Conservation (phyloP, 35 echinoderm and acorn worm species). For the Apostichopus parvimensis region DNA sequence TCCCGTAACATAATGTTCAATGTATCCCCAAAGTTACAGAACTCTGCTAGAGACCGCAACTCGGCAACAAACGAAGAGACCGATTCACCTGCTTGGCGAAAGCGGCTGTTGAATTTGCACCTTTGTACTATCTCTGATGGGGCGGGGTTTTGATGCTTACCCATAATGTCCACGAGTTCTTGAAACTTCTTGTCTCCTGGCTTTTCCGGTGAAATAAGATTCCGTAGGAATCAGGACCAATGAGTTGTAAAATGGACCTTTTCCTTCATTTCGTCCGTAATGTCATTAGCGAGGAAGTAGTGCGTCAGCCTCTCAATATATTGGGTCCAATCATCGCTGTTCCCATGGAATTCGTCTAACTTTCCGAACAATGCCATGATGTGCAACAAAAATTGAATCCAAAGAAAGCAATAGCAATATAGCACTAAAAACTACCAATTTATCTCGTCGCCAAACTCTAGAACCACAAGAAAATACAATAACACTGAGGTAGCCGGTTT, state of each 20-base stretch:
- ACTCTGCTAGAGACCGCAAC: conserved; percentile 40
- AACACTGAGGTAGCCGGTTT: too few relatives aligned
- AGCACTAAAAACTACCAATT: background rate
- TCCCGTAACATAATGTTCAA: background rate
- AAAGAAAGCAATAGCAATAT: background rate
- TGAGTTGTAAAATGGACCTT: conserved; percentile 36
- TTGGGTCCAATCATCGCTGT: conserved; percentile 24
- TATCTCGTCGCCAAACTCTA: background rate
- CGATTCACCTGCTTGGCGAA: conserved; percentile 53
- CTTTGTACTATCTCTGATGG: conserved; percentile 56
- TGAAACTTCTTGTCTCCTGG: conserved; percentile 48
- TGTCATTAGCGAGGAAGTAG: conserved; percentile 41
- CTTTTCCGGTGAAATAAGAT: conserved; percentile 54
- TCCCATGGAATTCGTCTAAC: conserved; percentile 20
- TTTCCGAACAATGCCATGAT: conserved; percentile 46
- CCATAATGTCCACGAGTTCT: conserved; percentile 49
- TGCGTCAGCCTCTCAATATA: conserved; percentile 54
- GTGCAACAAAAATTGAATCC: background rate
- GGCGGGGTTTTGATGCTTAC: conserved; percentile 49
- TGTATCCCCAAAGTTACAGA: conserved; percentile 20
- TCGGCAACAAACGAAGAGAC: conserved; percentile 48
- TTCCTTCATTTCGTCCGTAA: conserved; percentile 28
- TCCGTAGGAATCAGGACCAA: background rate
- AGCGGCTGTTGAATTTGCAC: conserved; percentile 61
- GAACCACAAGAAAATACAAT: too few relatives aligned